A percentile compares a stretch with the other conserved stretches of the same genome.
Evolutionary conservation across 2,113 vertebrate species (phyloP).

Genomic region (Neotragus pygmaeus): DNA sequence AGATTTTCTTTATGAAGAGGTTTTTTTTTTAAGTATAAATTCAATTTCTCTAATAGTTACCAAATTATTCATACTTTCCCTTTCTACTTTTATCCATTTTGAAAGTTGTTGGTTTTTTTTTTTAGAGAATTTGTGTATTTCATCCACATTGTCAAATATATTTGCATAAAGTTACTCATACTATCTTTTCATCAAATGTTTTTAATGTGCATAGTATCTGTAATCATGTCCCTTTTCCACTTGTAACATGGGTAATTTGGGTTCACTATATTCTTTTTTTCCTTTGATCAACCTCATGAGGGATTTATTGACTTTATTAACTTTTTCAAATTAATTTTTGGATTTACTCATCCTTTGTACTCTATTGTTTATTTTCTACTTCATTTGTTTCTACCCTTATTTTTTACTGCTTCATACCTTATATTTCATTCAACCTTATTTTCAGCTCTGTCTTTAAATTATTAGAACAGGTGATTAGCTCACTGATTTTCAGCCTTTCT

Average conservation of each 20-base stretch:
- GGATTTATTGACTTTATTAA: background rate
- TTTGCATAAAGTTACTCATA: background rate
- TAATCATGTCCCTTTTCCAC: background rate
- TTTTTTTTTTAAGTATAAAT: background rate
- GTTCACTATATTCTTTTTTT: background rate
- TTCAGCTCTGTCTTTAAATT: background rate
- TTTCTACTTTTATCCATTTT: background rate
- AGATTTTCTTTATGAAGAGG: background rate
- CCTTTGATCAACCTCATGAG: background rate
- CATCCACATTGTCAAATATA: background rate
- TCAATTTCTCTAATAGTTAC: conserved; percentile 15
- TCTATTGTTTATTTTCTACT: background rate
- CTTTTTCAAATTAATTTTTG: background rate
- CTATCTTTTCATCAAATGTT: background rate
- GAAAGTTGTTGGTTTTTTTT: background rate
- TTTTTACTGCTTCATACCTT: background rate
- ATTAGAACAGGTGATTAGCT: background rate
- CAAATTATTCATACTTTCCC: background rate
- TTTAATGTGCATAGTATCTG: background rate
- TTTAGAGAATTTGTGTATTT: background rate
- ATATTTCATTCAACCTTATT: background rate
- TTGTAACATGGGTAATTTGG: background rate
- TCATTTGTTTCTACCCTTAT: background rate
- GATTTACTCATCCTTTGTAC: background rate
- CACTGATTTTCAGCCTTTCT: background rate